Conservation (phyloP, 2,888 invertebrate genomes). For the Lathronympha strigana region DNA sequence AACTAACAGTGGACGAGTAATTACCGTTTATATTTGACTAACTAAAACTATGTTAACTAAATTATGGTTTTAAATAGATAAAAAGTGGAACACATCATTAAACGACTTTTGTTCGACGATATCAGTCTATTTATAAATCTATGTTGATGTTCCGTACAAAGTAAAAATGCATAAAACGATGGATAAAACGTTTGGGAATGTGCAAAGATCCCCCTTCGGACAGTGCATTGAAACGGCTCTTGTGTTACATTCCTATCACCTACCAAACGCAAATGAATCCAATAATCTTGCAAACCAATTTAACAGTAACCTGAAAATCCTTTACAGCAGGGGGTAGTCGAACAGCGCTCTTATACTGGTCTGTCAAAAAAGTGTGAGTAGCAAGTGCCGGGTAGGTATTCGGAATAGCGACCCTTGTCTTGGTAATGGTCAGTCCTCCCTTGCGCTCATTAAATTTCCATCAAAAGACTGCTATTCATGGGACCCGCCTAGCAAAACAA, state of each 20-base stretch:
- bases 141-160: too few relatives aligned
- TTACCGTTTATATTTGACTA: too few relatives aligned
- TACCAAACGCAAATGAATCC: not conserved
- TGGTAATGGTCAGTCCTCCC: slow-evolving; percentile 74
- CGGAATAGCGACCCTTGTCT: slow-evolving; percentile 61
- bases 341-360: not conserved
- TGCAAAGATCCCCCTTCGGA: slow-evolving; percentile 47
- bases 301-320: not conserved
- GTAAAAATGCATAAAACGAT: slow-evolving; percentile 15
- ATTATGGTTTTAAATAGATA: too few relatives aligned
- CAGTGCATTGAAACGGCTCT: slow-evolving; percentile 65
- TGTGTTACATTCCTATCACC: not conserved
- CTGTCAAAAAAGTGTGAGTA: not conserved
- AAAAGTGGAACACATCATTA: too few relatives aligned
- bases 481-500: slow-evolving; percentile 60
- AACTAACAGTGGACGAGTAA: too few relatives aligned
- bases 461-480: slow-evolving; percentile 68
- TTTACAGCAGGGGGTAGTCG: not conserved
- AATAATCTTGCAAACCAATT: not conserved
- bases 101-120: too few relatives aligned
- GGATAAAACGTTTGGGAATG: slow-evolving; percentile 24
- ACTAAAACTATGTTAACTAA: too few relatives aligned
- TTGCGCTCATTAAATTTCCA: slow-evolving; percentile 76
- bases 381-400: not conserved
- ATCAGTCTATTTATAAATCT: too few relatives aligned